Conservation (phyloP, 2,113 vertebrate species). For the Podiceps cristatus region DNA sequence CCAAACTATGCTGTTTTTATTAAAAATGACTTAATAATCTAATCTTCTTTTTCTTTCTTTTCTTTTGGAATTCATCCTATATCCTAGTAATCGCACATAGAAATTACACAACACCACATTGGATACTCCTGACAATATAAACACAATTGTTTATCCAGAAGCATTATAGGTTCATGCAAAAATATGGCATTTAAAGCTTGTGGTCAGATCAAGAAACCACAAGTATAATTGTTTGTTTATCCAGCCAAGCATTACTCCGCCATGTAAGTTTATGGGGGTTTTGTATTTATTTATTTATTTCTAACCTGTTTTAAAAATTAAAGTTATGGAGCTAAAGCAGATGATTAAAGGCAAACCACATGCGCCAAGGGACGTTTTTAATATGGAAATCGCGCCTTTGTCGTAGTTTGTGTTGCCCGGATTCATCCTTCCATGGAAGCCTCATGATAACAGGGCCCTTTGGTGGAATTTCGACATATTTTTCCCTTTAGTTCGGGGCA, state of each 20-base stretch:
- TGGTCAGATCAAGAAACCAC: conserved; percentile 84
- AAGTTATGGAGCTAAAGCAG: conserved; percentile 47
- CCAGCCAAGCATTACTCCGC: conserved; percentile 74
- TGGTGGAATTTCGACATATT: conserved; percentile 80
- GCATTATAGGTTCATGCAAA: conserved; percentile 83
- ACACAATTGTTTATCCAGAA: conserved; percentile 83
- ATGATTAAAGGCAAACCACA: conserved; percentile 48
- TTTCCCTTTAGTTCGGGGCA: conserved; percentile 80
- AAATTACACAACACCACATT: conserved; percentile 66
- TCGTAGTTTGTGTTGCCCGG: conserved; percentile 32
- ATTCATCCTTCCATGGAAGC: conserved; percentile 74
- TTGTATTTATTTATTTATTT: conserved; percentile 72
- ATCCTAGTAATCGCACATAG: conserved; percentile 69
- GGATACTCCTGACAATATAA: conserved; percentile 73
- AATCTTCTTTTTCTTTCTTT: conserved; percentile 69
- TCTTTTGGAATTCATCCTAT: conserved; percentile 70
- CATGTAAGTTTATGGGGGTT: conserved; percentile 55
- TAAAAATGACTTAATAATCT: conserved; percentile 77
- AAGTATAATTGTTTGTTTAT: conserved; percentile 85
- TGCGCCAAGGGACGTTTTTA: conserved; percentile 13
- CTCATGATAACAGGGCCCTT: conserved; percentile 78
- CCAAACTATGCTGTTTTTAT: conserved; percentile 71
- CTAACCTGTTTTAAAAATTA: conserved; percentile 63
- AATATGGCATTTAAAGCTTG: conserved; percentile 82
- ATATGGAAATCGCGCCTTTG: conserved; percentile 59